phyloP scores from a whole-genome alignment of 1,140 invertebrate species.

The Mylabris phalerata region DNA sequence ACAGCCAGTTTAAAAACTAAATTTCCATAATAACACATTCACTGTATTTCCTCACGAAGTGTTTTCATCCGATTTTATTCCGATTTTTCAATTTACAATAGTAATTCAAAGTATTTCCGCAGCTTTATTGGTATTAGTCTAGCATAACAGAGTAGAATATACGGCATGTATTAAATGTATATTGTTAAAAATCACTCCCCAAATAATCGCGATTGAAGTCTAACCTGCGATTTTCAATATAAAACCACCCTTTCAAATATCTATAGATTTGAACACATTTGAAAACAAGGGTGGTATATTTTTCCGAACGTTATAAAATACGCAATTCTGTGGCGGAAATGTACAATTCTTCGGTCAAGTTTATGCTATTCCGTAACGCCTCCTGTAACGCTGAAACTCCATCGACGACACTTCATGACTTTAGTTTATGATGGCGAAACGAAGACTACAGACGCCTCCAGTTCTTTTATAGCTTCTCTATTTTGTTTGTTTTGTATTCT shows the following conservation, averaged over 20 bases:
- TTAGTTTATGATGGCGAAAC: not conserved
- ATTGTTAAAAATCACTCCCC: no score
- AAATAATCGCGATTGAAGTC: not conserved
- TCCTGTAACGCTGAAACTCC: not conserved
- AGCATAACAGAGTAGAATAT: no score
- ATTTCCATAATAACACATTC: no score
- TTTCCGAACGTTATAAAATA: no score
- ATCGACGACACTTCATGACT: slow-evolving; percentile 5
- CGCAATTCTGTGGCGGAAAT: slow-evolving; percentile 10
- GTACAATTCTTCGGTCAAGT: slow-evolving; percentile 18
- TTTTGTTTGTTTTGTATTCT: slow-evolving; percentile 13
- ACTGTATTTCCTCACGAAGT: no score
- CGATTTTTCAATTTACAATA: no score
- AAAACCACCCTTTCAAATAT: no score
- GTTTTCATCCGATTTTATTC: no score
- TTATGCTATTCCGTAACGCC: slow-evolving; percentile 15
- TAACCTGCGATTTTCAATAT: not conserved
- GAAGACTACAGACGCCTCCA: slow-evolving; percentile 1
- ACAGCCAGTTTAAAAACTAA: no score
- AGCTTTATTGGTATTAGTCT: no score
- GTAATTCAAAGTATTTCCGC: no score
- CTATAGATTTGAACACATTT: not conserved
- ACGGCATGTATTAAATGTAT: no score
- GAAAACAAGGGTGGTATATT: slow-evolving; percentile 7
- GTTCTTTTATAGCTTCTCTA: slow-evolving; percentile 17